Percentiles rank a stretch among this genome's conserved stretches.
These are phyloP conservation scores for Platalea minor DNA, from an alignment of 2,797 vertebrate genomes.

Conservation along the genomic window DNA sequence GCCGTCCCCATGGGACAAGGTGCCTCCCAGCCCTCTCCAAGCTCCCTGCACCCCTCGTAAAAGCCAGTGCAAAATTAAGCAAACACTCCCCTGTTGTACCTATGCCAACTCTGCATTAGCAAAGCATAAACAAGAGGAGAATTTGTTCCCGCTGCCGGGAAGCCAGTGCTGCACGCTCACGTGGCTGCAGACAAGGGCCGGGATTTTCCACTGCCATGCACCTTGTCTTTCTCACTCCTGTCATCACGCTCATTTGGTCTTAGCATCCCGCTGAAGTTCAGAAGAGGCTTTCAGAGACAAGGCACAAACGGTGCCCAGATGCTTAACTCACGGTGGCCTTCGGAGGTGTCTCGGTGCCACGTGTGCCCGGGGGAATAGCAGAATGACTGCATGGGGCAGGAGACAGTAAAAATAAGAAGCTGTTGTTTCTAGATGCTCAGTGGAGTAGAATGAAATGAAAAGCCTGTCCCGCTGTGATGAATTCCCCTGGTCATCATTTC, in stretches of 20 bases:
- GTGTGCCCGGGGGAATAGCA: neutral
- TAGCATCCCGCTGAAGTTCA: neutral
- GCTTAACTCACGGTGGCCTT: neutral
- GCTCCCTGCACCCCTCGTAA: rapidly evolving
- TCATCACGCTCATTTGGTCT: rapidly evolving
- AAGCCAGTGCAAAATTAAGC: neutral
- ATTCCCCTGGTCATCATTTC: neutral
- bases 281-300: neutral
- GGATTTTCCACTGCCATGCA: conserved; percentile 10
- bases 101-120: neutral
- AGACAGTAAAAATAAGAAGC: neutral
- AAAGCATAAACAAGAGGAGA: neutral
- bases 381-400: rapidly evolving
- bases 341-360: neutral
- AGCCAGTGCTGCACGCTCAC: neutral
- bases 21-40: neutral
- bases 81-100: rapidly evolving
- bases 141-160: neutral
- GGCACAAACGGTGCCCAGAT: neutral
- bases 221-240: neutral
- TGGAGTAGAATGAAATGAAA: conserved; percentile 18
- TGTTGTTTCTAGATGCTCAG: neutral
- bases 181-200: neutral
- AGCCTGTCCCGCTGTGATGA: neutral
- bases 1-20: neutral